Base-by-base conservation (phyloP, 2,888 invertebrate species). In the Ophion obscuratus region DNA sequence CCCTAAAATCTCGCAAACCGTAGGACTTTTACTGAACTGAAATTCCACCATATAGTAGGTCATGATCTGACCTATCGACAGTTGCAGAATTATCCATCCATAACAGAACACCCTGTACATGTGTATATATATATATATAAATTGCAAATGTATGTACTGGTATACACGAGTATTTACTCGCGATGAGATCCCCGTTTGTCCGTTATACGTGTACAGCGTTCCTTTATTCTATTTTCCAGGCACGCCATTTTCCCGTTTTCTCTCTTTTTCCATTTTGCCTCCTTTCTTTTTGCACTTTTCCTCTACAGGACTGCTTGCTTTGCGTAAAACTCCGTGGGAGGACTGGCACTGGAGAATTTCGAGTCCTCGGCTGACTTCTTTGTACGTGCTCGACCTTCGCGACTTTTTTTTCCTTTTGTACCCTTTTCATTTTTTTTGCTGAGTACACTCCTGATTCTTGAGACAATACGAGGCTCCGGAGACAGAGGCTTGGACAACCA, bases 391-490 rank as follows among this genome's bases (percentile, higher is more conserved):
- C 81, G 81, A 78, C 81, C 77, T 81, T 81, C 74, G 81, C 81
- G 57, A 78, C 57, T 81, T 75, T 81, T 64, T 81, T 17, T 68
- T 44, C 40, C 24, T 62, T 27, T 14, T 64, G 1, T 66, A 27
- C 17, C 66, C 44, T 40, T 61, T 59, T 36, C 61, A 61, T 61
- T 20, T n/a, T 61, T 81, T 85, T 31, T 36, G 53, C 71, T 44
- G 47, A 73, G 61, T 27, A 73, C 57, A 67, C 67, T 4, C 7
- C 78, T 81, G 66, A 70, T 81, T 77, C 84, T 31, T 31, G 78
- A 90, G 88, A 91, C 90, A 90, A 90, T 90, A 87, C 88, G 84
- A 85, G 84, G 40, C 86, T 77, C 90, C 89, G 81, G 88, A 91
- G 89, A 90, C 86, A 88, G 91, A 85, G 87, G 86, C 82, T 31